Evolutionary conservation across 2,797 vertebrate genomes (phyloP).

Genomic region (Pseudocheirus occidentalis): DNA sequence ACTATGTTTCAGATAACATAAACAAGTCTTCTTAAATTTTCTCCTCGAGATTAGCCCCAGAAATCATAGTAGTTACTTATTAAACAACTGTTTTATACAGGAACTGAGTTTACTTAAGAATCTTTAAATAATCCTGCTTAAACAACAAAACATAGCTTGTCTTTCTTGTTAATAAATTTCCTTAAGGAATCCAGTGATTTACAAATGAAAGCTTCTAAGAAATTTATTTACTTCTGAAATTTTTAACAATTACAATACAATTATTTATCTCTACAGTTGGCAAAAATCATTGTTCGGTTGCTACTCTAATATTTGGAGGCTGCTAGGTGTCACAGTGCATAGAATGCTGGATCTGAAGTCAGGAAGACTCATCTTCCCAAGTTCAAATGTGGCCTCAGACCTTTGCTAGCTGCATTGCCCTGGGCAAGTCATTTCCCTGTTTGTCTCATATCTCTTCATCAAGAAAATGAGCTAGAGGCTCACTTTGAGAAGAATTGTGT

Average conservation of each 20-base stretch:
- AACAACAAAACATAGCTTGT: neutral
- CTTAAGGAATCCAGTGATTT: neutral
- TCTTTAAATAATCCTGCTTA: neutral
- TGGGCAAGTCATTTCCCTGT: neutral
- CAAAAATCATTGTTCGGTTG: neutral
- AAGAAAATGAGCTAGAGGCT: neutral
- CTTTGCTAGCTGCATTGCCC: neutral
- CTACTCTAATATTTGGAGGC: neutral
- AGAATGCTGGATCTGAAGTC: neutral
- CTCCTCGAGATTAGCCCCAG: neutral
- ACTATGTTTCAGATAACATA: neutral
- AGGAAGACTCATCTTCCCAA: neutral
- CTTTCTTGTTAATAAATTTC: neutral
- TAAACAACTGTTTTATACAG: neutral
- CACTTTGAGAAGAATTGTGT: too few species aligned
- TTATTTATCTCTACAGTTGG: neutral
- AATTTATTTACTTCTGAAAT: neutral
- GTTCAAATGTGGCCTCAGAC: neutral
- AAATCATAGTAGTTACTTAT: neutral
- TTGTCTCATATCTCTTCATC: neutral
- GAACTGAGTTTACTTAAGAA: neutral
- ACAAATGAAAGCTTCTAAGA: neutral
- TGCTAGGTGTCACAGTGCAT: neutral
- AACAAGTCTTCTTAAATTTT: neutral
- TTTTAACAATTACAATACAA: too few species aligned